These are phyloP conservation scores for Emydoidea blandingii DNA, from an alignment of 2,797 vertebrate species.

Conservation along the genomic window DNA sequence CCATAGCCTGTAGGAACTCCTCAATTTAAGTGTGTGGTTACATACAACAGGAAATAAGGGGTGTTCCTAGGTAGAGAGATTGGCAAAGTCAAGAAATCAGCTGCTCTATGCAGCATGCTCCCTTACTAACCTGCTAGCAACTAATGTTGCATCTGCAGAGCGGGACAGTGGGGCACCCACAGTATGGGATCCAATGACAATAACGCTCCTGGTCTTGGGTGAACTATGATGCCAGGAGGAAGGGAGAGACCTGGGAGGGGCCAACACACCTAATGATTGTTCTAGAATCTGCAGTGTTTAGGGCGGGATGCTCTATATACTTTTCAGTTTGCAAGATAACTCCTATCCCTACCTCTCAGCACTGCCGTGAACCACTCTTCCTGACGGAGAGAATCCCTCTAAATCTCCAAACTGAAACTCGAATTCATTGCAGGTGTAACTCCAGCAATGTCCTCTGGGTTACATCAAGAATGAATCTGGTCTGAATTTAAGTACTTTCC, in stretches of 20 bases:
- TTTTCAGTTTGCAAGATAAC: not conserved
- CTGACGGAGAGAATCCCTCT: not conserved
- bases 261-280: not conserved
- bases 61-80: not conserved
- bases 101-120: not conserved
- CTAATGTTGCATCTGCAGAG: not conserved
- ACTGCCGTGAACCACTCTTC: not conserved
- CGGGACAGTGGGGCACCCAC: not conserved
- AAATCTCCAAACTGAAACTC: not conserved
- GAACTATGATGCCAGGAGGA: not conserved
- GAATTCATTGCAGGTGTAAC: not conserved
- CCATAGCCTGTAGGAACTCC: not conserved
- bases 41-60: not conserved
- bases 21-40: not conserved
- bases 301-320: not conserved
- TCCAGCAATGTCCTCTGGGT: not conserved
- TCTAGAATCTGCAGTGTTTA: rapidly evolving
- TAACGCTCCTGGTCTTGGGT: not conserved
- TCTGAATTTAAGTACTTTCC: not conserved
- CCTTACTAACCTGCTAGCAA: not conserved
- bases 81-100: not conserved
- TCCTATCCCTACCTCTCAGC: not conserved
- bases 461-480: not conserved
- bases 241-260: not conserved
- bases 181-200: not conserved